phyloP scores from a whole-genome alignment of 2,113 vertebrate genomes.

The Crotophaga sulcirostris region DNA sequence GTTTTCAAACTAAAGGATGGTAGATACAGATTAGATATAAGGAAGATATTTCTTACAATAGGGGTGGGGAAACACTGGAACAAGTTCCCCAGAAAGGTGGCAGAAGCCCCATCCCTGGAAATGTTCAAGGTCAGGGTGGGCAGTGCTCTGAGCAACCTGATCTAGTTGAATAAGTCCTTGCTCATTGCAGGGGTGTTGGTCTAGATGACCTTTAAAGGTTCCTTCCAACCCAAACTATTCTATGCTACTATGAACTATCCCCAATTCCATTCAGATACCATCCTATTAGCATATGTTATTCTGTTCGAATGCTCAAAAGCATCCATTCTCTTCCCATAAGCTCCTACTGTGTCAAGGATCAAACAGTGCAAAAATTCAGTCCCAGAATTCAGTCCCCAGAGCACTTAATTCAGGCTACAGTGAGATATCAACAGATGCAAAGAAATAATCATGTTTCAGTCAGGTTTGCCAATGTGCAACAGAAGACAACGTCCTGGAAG shows the following conservation, averaged over 20 bases:
- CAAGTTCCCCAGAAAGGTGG: neutral
- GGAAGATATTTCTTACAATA: neutral
- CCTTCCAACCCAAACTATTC: neutral
- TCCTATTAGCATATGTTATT: neutral
- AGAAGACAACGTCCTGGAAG: neutral
- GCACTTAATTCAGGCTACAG: neutral
- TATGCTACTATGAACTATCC: neutral
- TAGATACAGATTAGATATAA: neutral
- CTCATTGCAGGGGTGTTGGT: fast-evolving
- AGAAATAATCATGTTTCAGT: neutral
- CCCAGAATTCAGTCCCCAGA: neutral
- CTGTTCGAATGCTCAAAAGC: neutral
- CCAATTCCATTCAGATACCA: neutral
- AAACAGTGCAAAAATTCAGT: neutral
- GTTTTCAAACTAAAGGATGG: neutral
- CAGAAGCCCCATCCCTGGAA: neutral
- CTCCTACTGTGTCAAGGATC: neutral
- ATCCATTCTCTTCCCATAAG: neutral
- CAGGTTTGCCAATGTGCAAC: neutral
- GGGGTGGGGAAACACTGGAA: neutral
- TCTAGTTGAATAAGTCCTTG: neutral
- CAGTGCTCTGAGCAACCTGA: neutral
- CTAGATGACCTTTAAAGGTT: neutral
- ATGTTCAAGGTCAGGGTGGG: neutral
- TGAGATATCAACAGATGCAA: neutral